Evolutionary conservation across 2,797 vertebrate genomes (phyloP).

Genomic region (Sebastes goodei): DNA sequence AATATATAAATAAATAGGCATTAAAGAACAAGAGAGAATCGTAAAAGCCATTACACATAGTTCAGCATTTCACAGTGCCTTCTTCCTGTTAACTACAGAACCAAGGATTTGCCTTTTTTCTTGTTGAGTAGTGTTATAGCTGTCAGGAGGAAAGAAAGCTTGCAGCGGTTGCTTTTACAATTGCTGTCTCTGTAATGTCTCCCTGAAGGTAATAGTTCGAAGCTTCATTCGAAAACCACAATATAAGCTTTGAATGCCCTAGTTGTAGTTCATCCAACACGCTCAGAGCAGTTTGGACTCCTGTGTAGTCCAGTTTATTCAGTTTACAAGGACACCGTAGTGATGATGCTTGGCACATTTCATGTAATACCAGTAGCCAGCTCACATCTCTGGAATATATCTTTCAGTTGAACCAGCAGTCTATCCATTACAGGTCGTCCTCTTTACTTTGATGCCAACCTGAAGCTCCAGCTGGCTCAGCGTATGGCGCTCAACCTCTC

Average conservation of each 20-base stretch:
- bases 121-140: too few species aligned
- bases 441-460: constrained; percentile 1
- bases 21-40: too few species aligned
- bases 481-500: not conserved
- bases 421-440: not conserved
- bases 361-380: not conserved
- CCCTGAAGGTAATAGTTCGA: too few species aligned
- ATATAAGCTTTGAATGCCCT: not conserved
- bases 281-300: not conserved
- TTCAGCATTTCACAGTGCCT: too few species aligned
- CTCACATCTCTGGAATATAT: not conserved
- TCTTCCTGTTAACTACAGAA: too few species aligned
- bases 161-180: too few species aligned
- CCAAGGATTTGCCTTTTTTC: too few species aligned
- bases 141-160: too few species aligned
- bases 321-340: constrained; percentile 1
- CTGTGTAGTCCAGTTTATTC: not conserved
- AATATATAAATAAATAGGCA: too few species aligned
- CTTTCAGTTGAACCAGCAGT: not conserved
- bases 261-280: not conserved
- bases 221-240: too few species aligned
- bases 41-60: too few species aligned
- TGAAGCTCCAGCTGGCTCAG: not conserved
- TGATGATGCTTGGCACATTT: not conserved
- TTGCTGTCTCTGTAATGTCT: too few species aligned